Evolutionary conservation across 2,888 invertebrate genomes (phyloP), one percentile per base, ranked within the genome.

Genomic region (Ceriagrion tenellum): DNA sequence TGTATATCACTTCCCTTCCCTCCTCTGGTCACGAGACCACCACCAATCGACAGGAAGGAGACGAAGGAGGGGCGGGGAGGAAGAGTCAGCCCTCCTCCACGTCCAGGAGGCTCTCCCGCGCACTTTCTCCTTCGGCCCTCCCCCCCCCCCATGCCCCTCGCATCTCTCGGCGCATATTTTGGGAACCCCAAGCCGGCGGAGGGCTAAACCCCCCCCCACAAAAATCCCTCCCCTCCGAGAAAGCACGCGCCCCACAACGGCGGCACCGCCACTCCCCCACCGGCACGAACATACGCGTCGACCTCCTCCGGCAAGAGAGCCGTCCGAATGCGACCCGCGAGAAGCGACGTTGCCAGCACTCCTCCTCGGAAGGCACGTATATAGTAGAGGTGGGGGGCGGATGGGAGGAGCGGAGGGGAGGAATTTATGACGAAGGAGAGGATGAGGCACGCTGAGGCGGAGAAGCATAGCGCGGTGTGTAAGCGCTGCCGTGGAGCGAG

Each of bases 91-190:
- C 81, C 30, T 16, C 35, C 35, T 23, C 16, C 26, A 10, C 26
- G n/a, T 20, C 26, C 23, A 69, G 69, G 26, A 35, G 35, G 30
- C 16, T 59, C 59, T 16, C 59, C 4, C 81, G 81, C 81, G 10
- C 81, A 81, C 81, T 81, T 81, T 81, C 81, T 81, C 81, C 81
- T 30, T 81, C 81, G 35, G 35, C 81, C 13, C 16, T 63, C 18
- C 30, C 89, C n/a, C 55, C 55, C 74, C 16, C 23, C 35, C 16
- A 35, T 13, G 12, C 55, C n/a, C 20, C 90, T n/a, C 90, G 30
- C 90, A 59, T 35, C 93, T 69, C 69, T 74, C 74, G 69, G 35
- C 93, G 93, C 93, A 93, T 93, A 93, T 93, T 93, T 93, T 55
- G 93, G 74, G 93, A 93, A 69, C 93, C 93, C 93, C 69, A 69